Evolutionary conservation across 2,797 vertebrate species (phyloP).

Genomic region (Tiaroga cobitis): DNA sequence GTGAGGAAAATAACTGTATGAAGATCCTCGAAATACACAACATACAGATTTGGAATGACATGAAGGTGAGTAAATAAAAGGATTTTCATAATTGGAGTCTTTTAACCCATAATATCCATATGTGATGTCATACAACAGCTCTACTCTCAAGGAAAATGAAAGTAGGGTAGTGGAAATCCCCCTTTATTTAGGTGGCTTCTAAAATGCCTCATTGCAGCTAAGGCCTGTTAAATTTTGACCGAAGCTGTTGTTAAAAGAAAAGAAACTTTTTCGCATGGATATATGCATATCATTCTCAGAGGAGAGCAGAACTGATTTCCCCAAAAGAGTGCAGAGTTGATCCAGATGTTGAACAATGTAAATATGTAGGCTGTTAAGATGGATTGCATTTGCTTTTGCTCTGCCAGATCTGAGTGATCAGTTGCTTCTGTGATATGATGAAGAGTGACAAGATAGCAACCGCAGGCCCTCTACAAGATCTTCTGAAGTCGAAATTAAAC

Average conservation of each 20-base stretch:
- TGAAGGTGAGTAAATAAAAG: neutral
- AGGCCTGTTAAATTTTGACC: constrained; percentile 36
- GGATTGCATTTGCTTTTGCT: constrained; percentile 14
- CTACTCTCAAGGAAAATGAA: constrained; percentile 41
- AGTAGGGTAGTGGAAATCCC: constrained; percentile 66
- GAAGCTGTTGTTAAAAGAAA: constrained; percentile 43
- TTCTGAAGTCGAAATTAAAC: constrained; percentile 19
- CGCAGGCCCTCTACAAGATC: constrained; percentile 6
- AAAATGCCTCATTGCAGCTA: constrained; percentile 39
- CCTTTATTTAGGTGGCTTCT: constrained; percentile 44
- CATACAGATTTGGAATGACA: neutral
- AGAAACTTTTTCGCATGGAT: neutral
- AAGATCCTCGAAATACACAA: neutral
- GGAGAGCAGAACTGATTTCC: constrained; percentile 8
- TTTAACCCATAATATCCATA: neutral
- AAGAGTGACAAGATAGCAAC: constrained; percentile 29
- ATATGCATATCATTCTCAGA: constrained; percentile 14
- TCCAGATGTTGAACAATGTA: constrained; percentile 66
- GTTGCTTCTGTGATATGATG: constrained; percentile 36
- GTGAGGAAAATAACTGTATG: neutral
- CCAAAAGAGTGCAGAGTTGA: constrained; percentile 43
- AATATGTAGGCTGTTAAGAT: constrained; percentile 31
- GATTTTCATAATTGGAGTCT: neutral
- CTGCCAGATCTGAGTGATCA: constrained; percentile 12
- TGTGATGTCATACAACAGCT: neutral